Percentiles rank a stretch among this genome's conserved stretches.
These are phyloP conservation scores for Pristiophorus japonicus DNA, from an alignment of 2,113 vertebrate genomes.

Conservation along the genomic window DNA sequence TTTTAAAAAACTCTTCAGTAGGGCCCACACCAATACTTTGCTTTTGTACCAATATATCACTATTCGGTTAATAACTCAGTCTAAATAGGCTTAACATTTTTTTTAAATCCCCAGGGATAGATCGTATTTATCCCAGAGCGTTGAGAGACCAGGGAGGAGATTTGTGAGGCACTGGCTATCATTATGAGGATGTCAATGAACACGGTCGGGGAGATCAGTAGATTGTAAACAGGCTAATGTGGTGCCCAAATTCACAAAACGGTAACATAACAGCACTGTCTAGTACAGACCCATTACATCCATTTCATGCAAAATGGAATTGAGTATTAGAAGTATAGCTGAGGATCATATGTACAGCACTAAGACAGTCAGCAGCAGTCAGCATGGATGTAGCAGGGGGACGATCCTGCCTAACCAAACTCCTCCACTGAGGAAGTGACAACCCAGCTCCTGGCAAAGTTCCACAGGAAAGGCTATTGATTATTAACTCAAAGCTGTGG, in stretches of 20 bases:
- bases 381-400: not conserved
- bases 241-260: not conserved
- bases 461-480: not conserved
- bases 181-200: not conserved
- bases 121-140: not conserved
- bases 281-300: too few relatives aligned
- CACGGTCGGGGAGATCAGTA: not conserved
- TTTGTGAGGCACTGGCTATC: not conserved
- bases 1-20: not conserved
- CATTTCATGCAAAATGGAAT: not conserved
- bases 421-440: not conserved
- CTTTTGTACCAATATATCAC: too few relatives aligned
- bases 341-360: too few relatives aligned
- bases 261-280: too few relatives aligned
- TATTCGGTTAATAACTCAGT: not conserved
- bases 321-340: not conserved
- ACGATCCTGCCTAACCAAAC: not conserved
- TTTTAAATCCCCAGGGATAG: not conserved
- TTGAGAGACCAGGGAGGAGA: not conserved
- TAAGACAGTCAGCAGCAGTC: not conserved
- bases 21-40: not conserved
- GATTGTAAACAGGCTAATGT: not conserved
- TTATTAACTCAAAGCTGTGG: not conserved
- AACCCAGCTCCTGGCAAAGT: not conserved
- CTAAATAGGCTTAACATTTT: not conserved